Evolutionary conservation across 2,888 invertebrate genomes (phyloP).

Genomic region (Plagodis pulveraria): DNA sequence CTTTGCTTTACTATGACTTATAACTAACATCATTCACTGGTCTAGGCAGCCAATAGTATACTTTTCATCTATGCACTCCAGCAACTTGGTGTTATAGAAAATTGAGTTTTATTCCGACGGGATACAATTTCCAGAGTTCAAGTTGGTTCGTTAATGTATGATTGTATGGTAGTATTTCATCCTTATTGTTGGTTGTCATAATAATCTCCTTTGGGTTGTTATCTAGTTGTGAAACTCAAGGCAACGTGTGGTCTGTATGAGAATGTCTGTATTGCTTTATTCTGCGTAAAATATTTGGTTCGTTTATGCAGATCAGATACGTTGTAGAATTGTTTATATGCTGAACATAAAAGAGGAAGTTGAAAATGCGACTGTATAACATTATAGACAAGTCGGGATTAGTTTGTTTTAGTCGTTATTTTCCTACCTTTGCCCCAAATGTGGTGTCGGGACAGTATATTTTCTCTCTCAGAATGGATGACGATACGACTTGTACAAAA

Average conservation of each 20-base stretch:
- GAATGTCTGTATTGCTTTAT: slow-evolving; percentile 16
- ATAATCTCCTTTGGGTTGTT: slow-evolving; percentile 57
- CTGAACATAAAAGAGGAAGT: too few species aligned
- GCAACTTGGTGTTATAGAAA: slow-evolving; percentile 1
- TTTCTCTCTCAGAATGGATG: too few species aligned
- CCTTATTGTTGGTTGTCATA: slow-evolving; percentile 61
- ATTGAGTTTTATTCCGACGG: slow-evolving; percentile 5
- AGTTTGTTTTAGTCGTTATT: too few species aligned
- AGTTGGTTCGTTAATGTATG: slow-evolving; percentile 12
- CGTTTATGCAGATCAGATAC: slow-evolving; percentile 22
- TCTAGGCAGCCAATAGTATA: slow-evolving; percentile 45
- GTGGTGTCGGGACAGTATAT: too few species aligned
- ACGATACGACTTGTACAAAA: too few species aligned
- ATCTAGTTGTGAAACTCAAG: slow-evolving; percentile 42
- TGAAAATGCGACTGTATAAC: too few species aligned
- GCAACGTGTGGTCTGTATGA: slow-evolving; percentile 51
- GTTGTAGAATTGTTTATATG: background rate
- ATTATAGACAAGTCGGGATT: too few species aligned
- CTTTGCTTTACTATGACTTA: slow-evolving; percentile 62
- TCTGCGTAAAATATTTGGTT: slow-evolving; percentile 27
- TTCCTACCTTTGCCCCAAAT: too few species aligned
- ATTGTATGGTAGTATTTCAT: slow-evolving; percentile 51
- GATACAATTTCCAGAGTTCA: slow-evolving; percentile 11
- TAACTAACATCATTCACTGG: slow-evolving; percentile 61
- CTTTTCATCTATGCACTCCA: slow-evolving; percentile 23